Conservation (phyloP, 2,888 invertebrate genomes). For the Eurytoma californica region DNA sequence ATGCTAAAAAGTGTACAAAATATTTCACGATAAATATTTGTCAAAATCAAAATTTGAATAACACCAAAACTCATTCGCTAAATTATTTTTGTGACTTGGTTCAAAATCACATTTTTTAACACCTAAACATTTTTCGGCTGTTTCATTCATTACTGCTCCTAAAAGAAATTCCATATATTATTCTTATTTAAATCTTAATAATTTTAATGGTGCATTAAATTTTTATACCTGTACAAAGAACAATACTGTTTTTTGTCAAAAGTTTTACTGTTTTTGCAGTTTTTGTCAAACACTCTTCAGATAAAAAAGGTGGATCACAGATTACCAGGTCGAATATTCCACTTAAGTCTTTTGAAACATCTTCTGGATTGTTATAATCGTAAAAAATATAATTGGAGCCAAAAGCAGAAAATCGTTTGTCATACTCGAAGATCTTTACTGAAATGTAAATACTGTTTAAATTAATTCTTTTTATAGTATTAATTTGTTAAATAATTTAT, state of each 20-base stretch:
- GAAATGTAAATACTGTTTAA: slow-evolving; percentile 67
- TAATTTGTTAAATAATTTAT: slow-evolving; percentile 14
- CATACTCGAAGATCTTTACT: slow-evolving; percentile 90
- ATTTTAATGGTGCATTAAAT: background rate
- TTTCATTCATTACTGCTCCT: slow-evolving; percentile 86
- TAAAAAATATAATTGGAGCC: slow-evolving; percentile 89
- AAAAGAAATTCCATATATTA: slow-evolving; percentile 34
- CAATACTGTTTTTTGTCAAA: slow-evolving; percentile 84
- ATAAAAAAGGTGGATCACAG: slow-evolving; percentile 96
- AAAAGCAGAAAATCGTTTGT: slow-evolving; percentile 87
- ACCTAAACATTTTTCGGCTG: slow-evolving; percentile 80
- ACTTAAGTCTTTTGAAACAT: slow-evolving; percentile 79
- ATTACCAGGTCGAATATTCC: slow-evolving; percentile 88
- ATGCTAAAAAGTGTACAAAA: background rate
- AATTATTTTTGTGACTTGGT: slow-evolving; percentile 90
- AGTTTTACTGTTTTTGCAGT: slow-evolving; percentile 86
- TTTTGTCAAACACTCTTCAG: slow-evolving; percentile 93
- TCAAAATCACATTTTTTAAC: slow-evolving; percentile 83
- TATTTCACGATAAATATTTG: slow-evolving; percentile 59
- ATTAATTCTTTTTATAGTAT: slow-evolving; percentile 51
- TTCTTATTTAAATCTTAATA: background rate
- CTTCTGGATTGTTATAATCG: slow-evolving; percentile 89
- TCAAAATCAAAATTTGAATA: slow-evolving; percentile 91
- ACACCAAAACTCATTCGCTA: slow-evolving; percentile 95
- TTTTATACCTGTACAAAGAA: slow-evolving; percentile 88